Conservation (phyloP, 2,113 vertebrate species). For the Antechinus flavipes region DNA sequence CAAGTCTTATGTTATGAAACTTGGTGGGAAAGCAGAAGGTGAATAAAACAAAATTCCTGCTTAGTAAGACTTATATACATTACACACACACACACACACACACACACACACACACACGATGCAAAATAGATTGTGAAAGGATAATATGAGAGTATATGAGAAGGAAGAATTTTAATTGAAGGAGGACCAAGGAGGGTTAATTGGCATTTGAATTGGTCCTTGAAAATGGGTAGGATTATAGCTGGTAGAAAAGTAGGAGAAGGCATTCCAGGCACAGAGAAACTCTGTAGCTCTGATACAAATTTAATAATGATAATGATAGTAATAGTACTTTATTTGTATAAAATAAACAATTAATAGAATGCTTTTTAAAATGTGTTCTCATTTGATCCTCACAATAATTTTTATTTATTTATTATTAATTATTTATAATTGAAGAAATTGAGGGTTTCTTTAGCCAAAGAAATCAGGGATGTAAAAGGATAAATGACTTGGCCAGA, state of each 20-base stretch:
- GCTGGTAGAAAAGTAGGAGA: not conserved
- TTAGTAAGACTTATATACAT: not conserved
- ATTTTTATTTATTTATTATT: no score
- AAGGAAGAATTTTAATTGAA: not conserved
- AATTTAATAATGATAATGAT: not conserved
- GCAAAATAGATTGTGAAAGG: not conserved
- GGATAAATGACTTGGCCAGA: not conserved
- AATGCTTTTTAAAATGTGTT: not conserved
- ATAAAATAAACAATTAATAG: not conserved
- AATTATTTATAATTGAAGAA: not conserved
- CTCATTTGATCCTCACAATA: not conserved
- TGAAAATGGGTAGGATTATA: not conserved
- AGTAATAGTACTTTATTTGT: not conserved
- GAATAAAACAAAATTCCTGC: not conserved
- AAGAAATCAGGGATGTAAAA: not conserved
- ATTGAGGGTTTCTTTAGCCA: no score
- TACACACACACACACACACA: no score
- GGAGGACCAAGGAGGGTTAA: not conserved
- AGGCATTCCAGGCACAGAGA: not conserved
- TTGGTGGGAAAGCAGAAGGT: not conserved
- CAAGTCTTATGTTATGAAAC: not conserved
- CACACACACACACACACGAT: no score
- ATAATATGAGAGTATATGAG: not conserved
- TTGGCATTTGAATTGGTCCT: not conserved
- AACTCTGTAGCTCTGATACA: not conserved